phyloP scores from a whole-genome alignment of 2,113 vertebrate genomes.

The Gallinago paraguaiae region DNA sequence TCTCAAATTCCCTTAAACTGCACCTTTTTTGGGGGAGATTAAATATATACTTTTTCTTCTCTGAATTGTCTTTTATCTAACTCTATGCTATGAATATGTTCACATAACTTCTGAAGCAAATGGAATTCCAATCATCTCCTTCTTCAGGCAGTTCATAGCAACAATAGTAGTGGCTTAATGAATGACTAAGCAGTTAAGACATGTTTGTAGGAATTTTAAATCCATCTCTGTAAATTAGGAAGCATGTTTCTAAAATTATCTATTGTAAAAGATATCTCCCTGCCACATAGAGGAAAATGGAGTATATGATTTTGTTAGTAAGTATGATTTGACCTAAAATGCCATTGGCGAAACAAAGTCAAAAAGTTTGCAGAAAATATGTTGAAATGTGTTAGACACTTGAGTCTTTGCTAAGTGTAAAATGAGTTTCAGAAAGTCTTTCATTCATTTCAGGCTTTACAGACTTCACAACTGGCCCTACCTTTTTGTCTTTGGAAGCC shows the following conservation, averaged over 20 bases:
- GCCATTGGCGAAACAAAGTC: not conserved
- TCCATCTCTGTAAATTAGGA: not conserved
- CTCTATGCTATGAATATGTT: not conserved
- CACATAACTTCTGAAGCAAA: not conserved
- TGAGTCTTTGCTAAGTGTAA: not conserved
- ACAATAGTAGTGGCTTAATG: not conserved
- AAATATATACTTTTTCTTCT: not conserved
- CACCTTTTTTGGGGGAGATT: accelerated
- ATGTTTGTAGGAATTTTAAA: not conserved
- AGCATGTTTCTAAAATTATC: not conserved
- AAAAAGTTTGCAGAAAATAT: not conserved
- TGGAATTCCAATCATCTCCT: not conserved
- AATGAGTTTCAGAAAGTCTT: not conserved
- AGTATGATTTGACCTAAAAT: not conserved
- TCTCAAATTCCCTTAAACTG: accelerated
- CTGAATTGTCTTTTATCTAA: not conserved
- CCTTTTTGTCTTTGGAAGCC: not conserved
- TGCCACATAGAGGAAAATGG: not conserved
- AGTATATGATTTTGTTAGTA: not conserved
- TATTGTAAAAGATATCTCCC: not conserved
- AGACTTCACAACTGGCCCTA: accelerated
- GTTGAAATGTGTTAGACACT: not conserved
- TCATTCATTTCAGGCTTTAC: not conserved
- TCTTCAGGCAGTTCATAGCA: not conserved
- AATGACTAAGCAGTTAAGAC: not conserved